Base-by-base conservation (phyloP, 2,888 invertebrate genomes). In the Amiota minor region DNA sequence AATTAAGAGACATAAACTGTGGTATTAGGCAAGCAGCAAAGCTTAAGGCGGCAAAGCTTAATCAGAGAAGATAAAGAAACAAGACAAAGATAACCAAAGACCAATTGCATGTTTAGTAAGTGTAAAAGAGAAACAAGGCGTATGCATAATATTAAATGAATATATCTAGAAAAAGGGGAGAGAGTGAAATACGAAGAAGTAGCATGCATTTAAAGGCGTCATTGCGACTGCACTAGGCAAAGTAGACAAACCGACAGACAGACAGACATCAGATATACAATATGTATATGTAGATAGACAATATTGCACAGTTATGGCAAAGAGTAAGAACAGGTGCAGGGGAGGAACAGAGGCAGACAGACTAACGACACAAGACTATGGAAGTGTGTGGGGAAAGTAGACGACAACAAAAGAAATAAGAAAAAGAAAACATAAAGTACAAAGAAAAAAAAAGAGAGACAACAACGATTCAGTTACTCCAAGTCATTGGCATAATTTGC, bases 1-100 rank as follows among this genome's bases (percentile, higher is more conserved):
- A 82, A 82, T 83, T 82, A 83, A 82, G 81, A 79, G 79, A 82
- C 82, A 82, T 82, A 82, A 82, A 82, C 78, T 83, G 83, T 79
- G 83, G 83, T 81, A 82, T 82, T 82, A 82, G 82, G 83, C 82
- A 83, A 82, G 81, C 35, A 35, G 35, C 35, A 35, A 53, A 12
- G 53, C 14, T n/a, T n/a, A n/a, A n/a, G 53, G 53, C 53, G n/a
- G 53, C 53, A 59, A n/a, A 62, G 14, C 35, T 62, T 62, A 18
- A 62, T 35, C 12, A 35, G 62, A 62, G 20, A 53, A 12, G 12
- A 6, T 53, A n/a, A 53, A 53, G n/a, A 53, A n/a, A n/a, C 53
- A 12, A n/a, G 53, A 12, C 6, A 35, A 53, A 12, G n/a, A 53
- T 10, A n/a, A 12, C 53, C n/a, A n/a, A n/a, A n/a, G 6, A 53